Conservation (phyloP, 2,113 vertebrate species). For the Bostrychus sinensis region DNA sequence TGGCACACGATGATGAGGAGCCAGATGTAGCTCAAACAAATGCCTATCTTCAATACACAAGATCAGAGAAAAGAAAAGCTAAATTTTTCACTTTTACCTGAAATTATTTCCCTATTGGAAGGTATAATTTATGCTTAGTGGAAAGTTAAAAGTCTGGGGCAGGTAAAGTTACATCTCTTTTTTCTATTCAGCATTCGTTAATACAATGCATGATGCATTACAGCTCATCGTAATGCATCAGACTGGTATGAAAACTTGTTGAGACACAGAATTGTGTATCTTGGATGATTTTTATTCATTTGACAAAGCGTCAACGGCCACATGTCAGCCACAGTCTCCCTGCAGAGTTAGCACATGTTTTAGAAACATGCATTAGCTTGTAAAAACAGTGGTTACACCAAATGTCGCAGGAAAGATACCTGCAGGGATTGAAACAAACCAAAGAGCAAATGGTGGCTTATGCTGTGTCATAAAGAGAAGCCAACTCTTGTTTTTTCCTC, state of each 20-base stretch:
- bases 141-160: not conserved
- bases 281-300: slow-evolving; percentile 7
- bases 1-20: not conserved
- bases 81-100: too few species aligned
- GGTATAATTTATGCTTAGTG: too few species aligned
- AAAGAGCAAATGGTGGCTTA: slow-evolving; percentile 38
- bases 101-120: too few species aligned
- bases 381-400: slow-evolving; percentile 38
- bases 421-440: slow-evolving; percentile 28
- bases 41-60: slow-evolving; percentile 19
- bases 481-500: slow-evolving; percentile 7
- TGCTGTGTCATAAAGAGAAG: slow-evolving; percentile 23
- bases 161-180: too few species aligned
- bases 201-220: not conserved
- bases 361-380: slow-evolving; percentile 41
- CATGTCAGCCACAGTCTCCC: not conserved
- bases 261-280: slow-evolving; percentile 5
- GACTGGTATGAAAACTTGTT: slow-evolving; percentile 29
- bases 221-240: slow-evolving; percentile 9
- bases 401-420: slow-evolving; percentile 44
- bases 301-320: slow-evolving; percentile 3
- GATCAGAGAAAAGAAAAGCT: not conserved
- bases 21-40: slow-evolving; percentile 16
- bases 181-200: not conserved
- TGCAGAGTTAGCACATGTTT: slow-evolving; percentile 14